phyloP scores from a whole-genome alignment of 2,888 invertebrate species.

The Labia minor region DNA sequence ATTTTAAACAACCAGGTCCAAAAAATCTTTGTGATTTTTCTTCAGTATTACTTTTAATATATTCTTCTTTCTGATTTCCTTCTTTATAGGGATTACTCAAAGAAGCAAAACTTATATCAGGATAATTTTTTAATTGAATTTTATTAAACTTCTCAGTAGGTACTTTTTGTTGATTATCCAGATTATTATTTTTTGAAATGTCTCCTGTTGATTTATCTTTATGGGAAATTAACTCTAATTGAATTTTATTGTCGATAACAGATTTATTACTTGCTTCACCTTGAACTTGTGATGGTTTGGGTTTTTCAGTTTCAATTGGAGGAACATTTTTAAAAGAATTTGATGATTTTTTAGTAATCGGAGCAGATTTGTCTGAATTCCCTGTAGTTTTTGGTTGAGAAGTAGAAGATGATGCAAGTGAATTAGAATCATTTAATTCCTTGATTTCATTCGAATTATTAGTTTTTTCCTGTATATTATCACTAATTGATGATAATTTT shows the following conservation, averaged over 20 bases:
- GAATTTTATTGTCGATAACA: background rate
- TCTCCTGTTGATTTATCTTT: background rate
- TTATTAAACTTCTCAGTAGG: background rate
- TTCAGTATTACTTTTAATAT: background rate
- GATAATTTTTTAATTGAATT: background rate
- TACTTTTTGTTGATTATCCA: background rate
- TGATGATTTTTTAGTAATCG: too few species aligned
- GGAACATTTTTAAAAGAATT: too few species aligned
- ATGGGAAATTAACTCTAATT: background rate
- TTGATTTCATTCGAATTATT: too few species aligned
- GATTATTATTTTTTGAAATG: background rate
- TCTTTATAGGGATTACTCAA: background rate
- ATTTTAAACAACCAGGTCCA: constrained; percentile 21
- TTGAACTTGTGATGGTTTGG: background rate
- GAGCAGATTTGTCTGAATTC: too few species aligned
- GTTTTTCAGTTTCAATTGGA: background rate
- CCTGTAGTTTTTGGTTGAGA: too few species aligned
- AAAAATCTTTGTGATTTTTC: constrained; percentile 20
- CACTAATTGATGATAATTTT: too few species aligned
- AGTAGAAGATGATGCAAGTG: too few species aligned
- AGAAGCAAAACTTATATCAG: background rate
- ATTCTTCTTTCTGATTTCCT: background rate
- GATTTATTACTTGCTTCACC: background rate
- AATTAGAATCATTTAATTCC: too few species aligned
- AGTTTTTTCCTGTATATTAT: constrained; percentile 16